phyloP scores from a whole-genome alignment of 1,140 invertebrate genomes.

The Streblospio benedicti region DNA sequence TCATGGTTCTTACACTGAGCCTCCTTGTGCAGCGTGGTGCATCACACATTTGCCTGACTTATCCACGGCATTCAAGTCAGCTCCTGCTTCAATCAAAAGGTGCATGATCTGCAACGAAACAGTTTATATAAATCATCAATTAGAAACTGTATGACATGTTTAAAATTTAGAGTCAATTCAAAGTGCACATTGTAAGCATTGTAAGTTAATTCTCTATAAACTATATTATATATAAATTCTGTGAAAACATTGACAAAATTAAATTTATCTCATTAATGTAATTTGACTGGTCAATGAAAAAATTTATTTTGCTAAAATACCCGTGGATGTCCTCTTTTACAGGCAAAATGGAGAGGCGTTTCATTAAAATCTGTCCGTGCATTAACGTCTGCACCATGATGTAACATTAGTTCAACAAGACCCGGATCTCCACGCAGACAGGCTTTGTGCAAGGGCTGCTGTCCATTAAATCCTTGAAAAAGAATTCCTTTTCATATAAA shows the following conservation, averaged over 20 bases:
- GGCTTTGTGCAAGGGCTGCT: slow-evolving; percentile 61
- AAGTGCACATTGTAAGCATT: too few species aligned
- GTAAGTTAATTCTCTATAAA: too few species aligned
- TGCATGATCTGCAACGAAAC: slow-evolving; percentile 30
- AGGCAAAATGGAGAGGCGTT: slow-evolving; percentile 24
- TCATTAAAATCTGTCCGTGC: not conserved
- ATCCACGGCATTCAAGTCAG: not conserved
- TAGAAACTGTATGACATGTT: too few species aligned
- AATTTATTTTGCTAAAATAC: too few species aligned
- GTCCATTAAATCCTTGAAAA: slow-evolving; percentile 4
- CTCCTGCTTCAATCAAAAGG: not conserved
- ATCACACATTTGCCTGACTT: not conserved
- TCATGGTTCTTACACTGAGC: not conserved
- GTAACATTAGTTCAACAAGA: slow-evolving; percentile 56
- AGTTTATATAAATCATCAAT: too few species aligned
- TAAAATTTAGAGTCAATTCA: too few species aligned
- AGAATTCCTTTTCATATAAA: too few species aligned
- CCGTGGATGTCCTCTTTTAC: slow-evolving; percentile 53
- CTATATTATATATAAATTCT: too few species aligned
- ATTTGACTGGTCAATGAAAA: too few species aligned
- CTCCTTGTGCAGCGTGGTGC: not conserved
- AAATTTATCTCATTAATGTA: too few species aligned
- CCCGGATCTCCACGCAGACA: slow-evolving; percentile 56
- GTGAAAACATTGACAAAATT: too few species aligned
- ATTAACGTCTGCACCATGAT: slow-evolving; percentile 56